Conservation (phyloP, 2,797 vertebrate genomes). For the Crypturellus tataupa region DNA sequence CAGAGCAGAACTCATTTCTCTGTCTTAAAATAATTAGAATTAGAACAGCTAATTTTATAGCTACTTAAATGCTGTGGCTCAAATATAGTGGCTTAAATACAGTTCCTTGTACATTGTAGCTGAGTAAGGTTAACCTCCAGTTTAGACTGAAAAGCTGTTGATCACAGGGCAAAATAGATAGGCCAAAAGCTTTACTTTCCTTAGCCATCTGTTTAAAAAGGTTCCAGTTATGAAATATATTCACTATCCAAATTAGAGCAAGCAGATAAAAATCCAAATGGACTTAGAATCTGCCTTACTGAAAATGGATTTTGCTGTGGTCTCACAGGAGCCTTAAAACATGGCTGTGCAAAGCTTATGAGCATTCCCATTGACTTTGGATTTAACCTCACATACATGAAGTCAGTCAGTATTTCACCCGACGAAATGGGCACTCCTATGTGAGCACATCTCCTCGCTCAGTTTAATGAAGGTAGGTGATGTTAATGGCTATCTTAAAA, state of each 20-base stretch:
- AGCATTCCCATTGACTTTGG: neutral
- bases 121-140: neutral
- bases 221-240: neutral
- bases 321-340: neutral
- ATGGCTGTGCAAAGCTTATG: neutral
- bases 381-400: neutral
- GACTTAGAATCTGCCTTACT: neutral
- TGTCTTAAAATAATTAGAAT: neutral
- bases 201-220: neutral
- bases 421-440: neutral
- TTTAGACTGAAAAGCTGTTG: neutral
- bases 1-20: neutral
- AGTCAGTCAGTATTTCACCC: neutral
- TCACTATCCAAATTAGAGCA: neutral
- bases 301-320: neutral
- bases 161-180: neutral
- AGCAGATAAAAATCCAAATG: neutral
- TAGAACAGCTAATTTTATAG: neutral
- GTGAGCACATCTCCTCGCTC: neutral
- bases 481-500: constrained; percentile 1
- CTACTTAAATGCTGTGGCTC: neutral
- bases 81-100: neutral
- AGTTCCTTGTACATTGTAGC: neutral
- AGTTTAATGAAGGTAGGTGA: neutral
- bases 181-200: neutral